These are phyloP conservation scores for Chirona hameri DNA, from an alignment of 2,888 invertebrate genomes.

Conservation along the genomic window DNA sequence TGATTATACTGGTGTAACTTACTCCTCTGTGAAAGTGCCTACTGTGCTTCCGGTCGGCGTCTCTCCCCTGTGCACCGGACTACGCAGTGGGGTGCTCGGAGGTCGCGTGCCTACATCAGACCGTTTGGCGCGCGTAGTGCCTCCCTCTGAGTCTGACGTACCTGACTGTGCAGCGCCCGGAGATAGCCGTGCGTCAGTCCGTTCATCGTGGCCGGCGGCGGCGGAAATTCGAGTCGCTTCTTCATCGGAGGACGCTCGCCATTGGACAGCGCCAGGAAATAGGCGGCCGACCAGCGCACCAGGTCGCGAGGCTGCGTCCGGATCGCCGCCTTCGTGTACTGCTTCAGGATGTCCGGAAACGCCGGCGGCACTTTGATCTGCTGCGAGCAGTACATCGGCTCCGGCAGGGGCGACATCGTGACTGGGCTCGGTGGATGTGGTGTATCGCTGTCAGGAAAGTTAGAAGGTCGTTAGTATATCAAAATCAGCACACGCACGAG, in stretches of 20 bases:
- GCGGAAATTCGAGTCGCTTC: constrained; percentile 68
- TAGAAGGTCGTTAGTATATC: too few relatives aligned
- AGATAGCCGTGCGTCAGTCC: constrained; percentile 38
- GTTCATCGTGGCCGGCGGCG: constrained; percentile 56
- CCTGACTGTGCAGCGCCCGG: constrained; percentile 38
- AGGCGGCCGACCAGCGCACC: constrained; percentile 69
- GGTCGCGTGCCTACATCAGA: too few relatives aligned
- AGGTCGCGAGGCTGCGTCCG: constrained; percentile 84
- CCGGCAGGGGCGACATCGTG: constrained; percentile 1
- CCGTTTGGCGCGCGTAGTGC: too few relatives aligned
- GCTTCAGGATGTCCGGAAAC: constrained; percentile 75
- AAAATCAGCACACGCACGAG: too few relatives aligned
- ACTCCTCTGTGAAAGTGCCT: too few relatives aligned
- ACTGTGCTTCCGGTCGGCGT: too few relatives aligned
- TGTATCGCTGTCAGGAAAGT: too few relatives aligned
- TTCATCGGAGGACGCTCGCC: constrained; percentile 78
- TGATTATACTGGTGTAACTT: too few relatives aligned
- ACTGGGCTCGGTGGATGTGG: too few relatives aligned
- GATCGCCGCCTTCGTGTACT: constrained; percentile 86
- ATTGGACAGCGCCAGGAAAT: constrained; percentile 62
- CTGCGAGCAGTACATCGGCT: constrained; percentile 28
- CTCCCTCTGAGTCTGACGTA: not conserved
- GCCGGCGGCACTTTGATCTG: constrained; percentile 63
- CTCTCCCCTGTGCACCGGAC: too few relatives aligned
- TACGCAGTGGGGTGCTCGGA: too few relatives aligned